A percentile compares a stretch with the other conserved stretches of the same genome.
phyloP scores from a whole-genome alignment of 2,888 invertebrate genomes.

The Ceriagrion tenellum region DNA sequence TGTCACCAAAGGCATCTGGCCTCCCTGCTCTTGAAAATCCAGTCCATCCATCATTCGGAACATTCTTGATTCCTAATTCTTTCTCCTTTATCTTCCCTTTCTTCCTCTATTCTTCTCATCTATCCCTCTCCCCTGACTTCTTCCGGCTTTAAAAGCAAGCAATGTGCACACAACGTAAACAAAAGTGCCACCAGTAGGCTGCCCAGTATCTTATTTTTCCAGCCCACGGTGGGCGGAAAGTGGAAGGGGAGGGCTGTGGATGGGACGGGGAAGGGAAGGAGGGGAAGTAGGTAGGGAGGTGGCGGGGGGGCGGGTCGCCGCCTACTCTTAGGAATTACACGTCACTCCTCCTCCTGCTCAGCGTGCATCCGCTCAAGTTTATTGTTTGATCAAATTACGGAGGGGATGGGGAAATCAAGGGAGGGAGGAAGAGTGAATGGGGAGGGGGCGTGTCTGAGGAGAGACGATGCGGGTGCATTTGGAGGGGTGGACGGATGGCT shows the following conservation, averaged over 20 bases:
- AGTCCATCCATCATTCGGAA: no score
- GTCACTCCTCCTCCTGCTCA: not conserved
- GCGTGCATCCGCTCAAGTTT: not conserved
- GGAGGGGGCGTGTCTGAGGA: no score
- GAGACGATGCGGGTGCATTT: not conserved
- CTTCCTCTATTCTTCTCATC: no score
- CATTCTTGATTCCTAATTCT: no score
- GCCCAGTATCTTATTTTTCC: not conserved
- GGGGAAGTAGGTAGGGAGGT: no score
- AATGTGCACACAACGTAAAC: not conserved
- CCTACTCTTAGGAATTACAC: not conserved
- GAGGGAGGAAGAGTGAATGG: not conserved
- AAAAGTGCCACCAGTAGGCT: not conserved
- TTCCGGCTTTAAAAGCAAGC: not conserved
- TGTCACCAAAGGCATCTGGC: no score
- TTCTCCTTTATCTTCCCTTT: no score
- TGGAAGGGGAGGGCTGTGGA: not conserved
- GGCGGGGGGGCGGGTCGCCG: not conserved
- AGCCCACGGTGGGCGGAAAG: not conserved
- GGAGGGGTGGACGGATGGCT: not conserved
- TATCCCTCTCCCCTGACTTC: not conserved
- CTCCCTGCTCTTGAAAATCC: no score
- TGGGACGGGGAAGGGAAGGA: no score
- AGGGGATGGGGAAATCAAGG: not conserved
- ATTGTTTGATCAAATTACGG: not conserved